phyloP scores from a whole-genome alignment of 2,888 invertebrate genomes.

The Idaea straminata region DNA sequence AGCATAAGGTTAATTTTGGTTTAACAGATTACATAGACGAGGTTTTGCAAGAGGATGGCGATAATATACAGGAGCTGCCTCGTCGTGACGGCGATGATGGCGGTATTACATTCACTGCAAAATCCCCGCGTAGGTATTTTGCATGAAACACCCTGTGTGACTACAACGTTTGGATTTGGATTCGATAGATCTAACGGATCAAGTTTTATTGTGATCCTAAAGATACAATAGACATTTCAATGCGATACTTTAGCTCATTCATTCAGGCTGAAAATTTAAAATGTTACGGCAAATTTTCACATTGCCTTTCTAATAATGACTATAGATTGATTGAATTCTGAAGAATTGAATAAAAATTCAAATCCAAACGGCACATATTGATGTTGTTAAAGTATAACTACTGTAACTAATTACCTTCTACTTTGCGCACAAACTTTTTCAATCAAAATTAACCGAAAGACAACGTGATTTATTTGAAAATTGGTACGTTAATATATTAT shows the following conservation, averaged over 20 bases:
- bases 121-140: slow-evolving; percentile 90
- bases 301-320: not conserved
- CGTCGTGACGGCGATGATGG: slow-evolving; percentile 86
- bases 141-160: slow-evolving; percentile 60
- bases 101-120: slow-evolving; percentile 94
- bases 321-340: not conserved
- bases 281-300: not conserved
- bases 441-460: slow-evolving; percentile 35
- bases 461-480: slow-evolving; percentile 37
- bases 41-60: slow-evolving; percentile 84
- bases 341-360: slow-evolving; percentile 32
- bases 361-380: slow-evolving; percentile 50
- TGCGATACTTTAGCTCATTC: not conserved
- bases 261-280: not conserved
- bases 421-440: slow-evolving; percentile 44
- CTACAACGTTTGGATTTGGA: slow-evolving; percentile 65
- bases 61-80: slow-evolving; percentile 71
- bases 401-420: slow-evolving; percentile 38
- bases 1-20: slow-evolving; percentile 30
- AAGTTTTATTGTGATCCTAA: no score
- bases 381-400: slow-evolving; percentile 41
- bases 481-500: slow-evolving; percentile 44
- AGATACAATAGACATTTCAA: no score
- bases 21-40: slow-evolving; percentile 90
- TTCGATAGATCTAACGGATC: slow-evolving; percentile 14